A percentile compares a stretch with the other conserved stretches of the same genome.
Evolutionary conservation across 2,113 vertebrate species (phyloP).

Genomic region (Amblyopsis rosae): DNA sequence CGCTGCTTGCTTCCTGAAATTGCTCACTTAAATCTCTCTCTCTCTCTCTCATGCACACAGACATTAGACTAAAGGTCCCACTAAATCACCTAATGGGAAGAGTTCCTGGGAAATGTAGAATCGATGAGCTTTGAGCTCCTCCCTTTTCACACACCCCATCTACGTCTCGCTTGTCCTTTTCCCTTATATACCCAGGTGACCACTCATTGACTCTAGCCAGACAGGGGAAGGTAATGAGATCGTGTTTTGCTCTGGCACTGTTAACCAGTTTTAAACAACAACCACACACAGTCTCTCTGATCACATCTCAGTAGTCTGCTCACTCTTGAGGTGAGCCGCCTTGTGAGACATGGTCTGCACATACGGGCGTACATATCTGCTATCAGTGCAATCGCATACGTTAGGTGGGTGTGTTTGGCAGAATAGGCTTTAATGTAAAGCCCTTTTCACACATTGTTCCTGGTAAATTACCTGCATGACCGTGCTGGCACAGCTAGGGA

Average conservation of each 20-base stretch:
- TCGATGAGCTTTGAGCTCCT: constrained; percentile 42
- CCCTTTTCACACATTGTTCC: too few relatives aligned
- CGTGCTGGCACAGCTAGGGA: too few relatives aligned
- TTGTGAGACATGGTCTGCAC: too few relatives aligned
- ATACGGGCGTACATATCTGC: too few relatives aligned
- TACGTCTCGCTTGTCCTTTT: too few relatives aligned
- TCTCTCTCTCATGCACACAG: background rate
- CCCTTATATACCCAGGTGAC: constrained; percentile 26
- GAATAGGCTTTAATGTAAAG: too few relatives aligned
- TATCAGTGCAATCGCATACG: too few relatives aligned
- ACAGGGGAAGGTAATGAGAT: constrained; percentile 36
- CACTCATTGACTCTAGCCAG: constrained; percentile 26
- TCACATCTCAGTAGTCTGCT: too few relatives aligned
- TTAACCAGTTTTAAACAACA: background rate
- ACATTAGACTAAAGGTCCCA: constrained; percentile 31
- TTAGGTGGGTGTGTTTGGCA: too few relatives aligned
- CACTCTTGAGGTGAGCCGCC: too few relatives aligned
- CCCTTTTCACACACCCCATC: constrained; percentile 31
- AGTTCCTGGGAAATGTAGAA: constrained; percentile 39
- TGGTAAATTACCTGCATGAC: too few relatives aligned
- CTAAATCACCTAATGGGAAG: constrained; percentile 42
- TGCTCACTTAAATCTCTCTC: background rate
- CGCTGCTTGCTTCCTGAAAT: background rate
- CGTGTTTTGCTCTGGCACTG: constrained; percentile 10
- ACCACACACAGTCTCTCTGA: too few relatives aligned